Percentiles rank a stretch among this genome's conserved stretches.
These are phyloP conservation scores for Berghia stephanieae DNA, from an alignment of 1,140 invertebrate species.

Conservation along the genomic window DNA sequence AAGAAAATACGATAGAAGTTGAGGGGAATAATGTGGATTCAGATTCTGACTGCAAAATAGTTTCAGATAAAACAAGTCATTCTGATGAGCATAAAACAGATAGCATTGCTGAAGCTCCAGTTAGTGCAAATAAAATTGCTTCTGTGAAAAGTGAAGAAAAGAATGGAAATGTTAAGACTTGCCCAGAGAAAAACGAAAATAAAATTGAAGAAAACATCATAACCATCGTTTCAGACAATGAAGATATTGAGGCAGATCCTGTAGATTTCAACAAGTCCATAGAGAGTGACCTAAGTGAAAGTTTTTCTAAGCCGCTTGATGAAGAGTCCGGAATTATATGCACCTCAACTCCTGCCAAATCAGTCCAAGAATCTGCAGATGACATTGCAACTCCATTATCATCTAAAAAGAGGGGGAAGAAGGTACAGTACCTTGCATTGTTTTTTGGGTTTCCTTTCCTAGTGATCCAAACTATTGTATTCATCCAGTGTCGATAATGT, in stretches of 20 bases:
- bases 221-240: no score
- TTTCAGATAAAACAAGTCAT: background rate
- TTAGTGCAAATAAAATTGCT: no score
- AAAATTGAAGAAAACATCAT: background rate
- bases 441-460: no score
- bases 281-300: background rate
- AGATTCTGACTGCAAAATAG: conserved; percentile 13
- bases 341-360: background rate
- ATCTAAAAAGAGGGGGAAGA: no score
- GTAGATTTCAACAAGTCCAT: background rate
- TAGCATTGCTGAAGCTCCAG: background rate
- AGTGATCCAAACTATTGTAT: no score
- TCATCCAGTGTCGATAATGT: no score
- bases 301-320: background rate
- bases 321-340: background rate
- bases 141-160: background rate
- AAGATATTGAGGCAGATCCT: background rate
- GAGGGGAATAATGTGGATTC: background rate
- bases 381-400: no score
- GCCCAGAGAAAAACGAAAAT: background rate
- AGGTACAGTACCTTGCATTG: no score
- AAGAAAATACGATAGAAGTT: background rate
- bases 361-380: no score
- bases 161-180: background rate
- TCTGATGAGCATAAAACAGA: background rate